phyloP scores from a whole-genome alignment of 2,797 vertebrate species.

The Oreochromis mossambicus region DNA sequence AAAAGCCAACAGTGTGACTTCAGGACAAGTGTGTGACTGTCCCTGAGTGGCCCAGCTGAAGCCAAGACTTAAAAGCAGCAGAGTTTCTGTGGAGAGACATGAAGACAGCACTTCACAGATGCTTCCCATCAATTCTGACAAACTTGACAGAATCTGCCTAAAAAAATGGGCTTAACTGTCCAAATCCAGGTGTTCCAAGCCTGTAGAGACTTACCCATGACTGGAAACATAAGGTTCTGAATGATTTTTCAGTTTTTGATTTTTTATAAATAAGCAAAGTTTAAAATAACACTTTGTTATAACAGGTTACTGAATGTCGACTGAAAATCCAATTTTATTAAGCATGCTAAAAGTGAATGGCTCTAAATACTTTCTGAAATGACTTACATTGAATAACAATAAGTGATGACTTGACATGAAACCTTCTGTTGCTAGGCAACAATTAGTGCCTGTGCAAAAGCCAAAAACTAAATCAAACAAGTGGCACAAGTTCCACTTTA shows the following conservation, averaged over 20 bases:
- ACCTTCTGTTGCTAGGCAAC: background rate
- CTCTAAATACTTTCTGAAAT: background rate
- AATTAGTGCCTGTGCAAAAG: background rate
- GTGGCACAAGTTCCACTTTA: background rate
- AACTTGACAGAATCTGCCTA: background rate
- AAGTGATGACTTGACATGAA: background rate
- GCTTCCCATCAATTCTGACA: background rate
- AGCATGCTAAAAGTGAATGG: background rate
- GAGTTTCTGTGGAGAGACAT: background rate
- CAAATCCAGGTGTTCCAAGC: background rate
- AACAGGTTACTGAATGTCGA: background rate
- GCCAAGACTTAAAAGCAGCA: background rate
- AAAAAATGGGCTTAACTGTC: background rate
- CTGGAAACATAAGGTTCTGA: background rate
- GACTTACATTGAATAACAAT: background rate
- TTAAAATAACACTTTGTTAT: background rate
- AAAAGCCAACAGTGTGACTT: background rate
- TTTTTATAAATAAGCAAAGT: background rate
- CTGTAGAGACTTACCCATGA: background rate
- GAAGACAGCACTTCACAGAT: background rate
- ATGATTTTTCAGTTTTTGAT: background rate
- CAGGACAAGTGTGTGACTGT: background rate
- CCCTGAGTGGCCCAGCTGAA: background rate
- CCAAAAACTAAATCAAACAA: background rate
- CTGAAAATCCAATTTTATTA: background rate